Percentiles rank a stretch among this genome's conserved stretches.
These are phyloP conservation scores for Drosophila subpulchrella DNA, from an alignment of 1,140 invertebrate genomes.

Conservation along the genomic window DNA sequence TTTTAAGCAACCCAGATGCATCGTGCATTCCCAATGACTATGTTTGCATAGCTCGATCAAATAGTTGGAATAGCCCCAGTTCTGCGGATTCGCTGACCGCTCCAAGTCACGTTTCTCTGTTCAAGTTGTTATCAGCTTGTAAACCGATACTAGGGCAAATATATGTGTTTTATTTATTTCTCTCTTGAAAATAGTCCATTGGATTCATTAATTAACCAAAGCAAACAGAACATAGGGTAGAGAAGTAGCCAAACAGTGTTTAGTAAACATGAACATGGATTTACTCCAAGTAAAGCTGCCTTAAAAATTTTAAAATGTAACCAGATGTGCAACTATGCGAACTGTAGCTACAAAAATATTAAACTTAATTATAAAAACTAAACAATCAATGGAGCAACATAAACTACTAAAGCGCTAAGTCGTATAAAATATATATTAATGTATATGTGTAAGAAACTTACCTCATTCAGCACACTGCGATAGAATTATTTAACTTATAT, in stretches of 20 bases:
- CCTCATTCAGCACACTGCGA: too few relatives aligned
- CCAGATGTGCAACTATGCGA: too few relatives aligned
- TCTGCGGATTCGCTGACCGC: conserved; percentile 3
- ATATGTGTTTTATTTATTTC: conserved; percentile 13
- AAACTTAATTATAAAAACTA: too few relatives aligned
- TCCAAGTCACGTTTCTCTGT: conserved; percentile 43
- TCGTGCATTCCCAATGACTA: conserved; percentile 23
- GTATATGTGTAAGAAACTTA: too few relatives aligned
- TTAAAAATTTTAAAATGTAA: too few relatives aligned
- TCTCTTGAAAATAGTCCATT: conserved; percentile 5
- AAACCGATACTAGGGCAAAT: conserved; percentile 20
- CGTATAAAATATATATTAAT: too few relatives aligned
- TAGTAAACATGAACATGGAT: background rate
- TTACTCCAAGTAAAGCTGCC: background rate
- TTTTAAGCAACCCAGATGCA: conserved; percentile 29
- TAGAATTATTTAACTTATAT: too few relatives aligned
- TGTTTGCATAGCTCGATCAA: conserved; percentile 29
- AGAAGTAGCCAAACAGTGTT: too few relatives aligned
- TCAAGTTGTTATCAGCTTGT: conserved; percentile 39
- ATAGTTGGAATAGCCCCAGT: conserved; percentile 26
- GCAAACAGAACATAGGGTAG: conserved; percentile 2
- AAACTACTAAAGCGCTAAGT: too few relatives aligned
- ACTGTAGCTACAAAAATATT: too few relatives aligned
- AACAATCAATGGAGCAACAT: too few relatives aligned
- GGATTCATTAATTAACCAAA: conserved; percentile 53